Percentiles rank a stretch among this genome's conserved stretches.
Evolutionary conservation across 2,888 invertebrate species (phyloP).

Genomic region (Clepsis dumicolana): DNA sequence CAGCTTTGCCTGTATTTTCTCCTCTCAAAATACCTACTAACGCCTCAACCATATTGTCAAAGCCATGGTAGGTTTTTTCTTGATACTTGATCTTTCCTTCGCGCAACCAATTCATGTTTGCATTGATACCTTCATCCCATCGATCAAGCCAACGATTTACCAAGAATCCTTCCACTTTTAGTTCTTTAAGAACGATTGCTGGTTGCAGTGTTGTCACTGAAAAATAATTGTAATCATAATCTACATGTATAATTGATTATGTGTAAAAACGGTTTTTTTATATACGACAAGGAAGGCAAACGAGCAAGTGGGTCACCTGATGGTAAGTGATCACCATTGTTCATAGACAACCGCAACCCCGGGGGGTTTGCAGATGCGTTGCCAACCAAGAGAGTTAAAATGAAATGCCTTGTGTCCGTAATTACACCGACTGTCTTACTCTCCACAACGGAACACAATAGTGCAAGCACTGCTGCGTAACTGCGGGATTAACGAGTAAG

Average conservation of each 20-base stretch:
- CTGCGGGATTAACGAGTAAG: no score
- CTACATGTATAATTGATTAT: background rate
- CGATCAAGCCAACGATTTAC: conserved; percentile 85
- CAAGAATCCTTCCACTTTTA: conserved; percentile 90
- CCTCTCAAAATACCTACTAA: conserved; percentile 88
- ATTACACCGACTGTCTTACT: no score
- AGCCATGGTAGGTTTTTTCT: conserved; percentile 90
- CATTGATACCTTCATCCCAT: conserved; percentile 87
- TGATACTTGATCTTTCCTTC: conserved; percentile 90
- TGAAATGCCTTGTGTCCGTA: no score
- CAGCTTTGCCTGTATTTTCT: conserved; percentile 90
- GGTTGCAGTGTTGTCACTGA: conserved; percentile 84
- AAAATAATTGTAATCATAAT: conserved; percentile 47
- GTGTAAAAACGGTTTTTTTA: no score
- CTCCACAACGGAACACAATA: no score
- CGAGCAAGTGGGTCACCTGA: no score
- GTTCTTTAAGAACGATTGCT: conserved; percentile 85
- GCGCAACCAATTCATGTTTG: conserved; percentile 88
- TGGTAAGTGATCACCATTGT: no score
- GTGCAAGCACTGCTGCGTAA: no score
- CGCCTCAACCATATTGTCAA: conserved; percentile 91
- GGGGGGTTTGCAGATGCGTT: no score
- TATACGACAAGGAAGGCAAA: no score
- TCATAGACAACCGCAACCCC: no score
- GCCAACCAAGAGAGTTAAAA: no score